Conservation (phyloP, 2,888 invertebrate genomes). For the Abscondita cerata region DNA sequence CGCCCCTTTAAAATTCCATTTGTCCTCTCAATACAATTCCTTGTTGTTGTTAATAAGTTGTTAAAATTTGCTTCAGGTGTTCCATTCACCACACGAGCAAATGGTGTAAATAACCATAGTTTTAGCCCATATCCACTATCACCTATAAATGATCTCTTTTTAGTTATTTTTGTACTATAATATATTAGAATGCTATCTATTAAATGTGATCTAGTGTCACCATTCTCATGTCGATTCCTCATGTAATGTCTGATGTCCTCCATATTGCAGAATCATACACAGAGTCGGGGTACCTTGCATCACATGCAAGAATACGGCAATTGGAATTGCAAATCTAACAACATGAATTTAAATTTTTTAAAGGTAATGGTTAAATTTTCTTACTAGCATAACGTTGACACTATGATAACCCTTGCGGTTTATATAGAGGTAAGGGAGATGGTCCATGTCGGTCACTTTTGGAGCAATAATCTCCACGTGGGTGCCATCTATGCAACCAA, state of each 20-base stretch:
- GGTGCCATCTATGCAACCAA: constrained; percentile 20
- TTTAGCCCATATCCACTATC: no score
- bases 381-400: constrained; percentile 25
- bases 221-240: constrained; percentile 20
- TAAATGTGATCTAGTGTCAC: constrained; percentile 22
- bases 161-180: background rate
- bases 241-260: constrained; percentile 23
- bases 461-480: constrained; percentile 26
- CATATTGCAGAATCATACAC: constrained; percentile 30
- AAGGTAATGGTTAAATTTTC: background rate
- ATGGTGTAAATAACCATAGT: no score
- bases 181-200: constrained; percentile 5
- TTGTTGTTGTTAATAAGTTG: no score
- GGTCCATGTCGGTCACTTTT: constrained; percentile 14
- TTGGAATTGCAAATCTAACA: constrained; percentile 8
- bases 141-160: no score
- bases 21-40: no score
- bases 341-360: background rate
- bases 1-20: no score
- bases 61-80: no score
- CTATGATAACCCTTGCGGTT: constrained; percentile 29
- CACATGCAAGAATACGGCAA: constrained; percentile 16
- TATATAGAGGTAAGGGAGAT: constrained; percentile 25
- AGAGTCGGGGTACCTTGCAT: constrained; percentile 29
- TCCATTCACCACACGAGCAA: no score